Percentiles rank a stretch among this genome's conserved stretches.
phyloP scores from a whole-genome alignment of 2,113 vertebrate species.

The Fregata magnificens region DNA sequence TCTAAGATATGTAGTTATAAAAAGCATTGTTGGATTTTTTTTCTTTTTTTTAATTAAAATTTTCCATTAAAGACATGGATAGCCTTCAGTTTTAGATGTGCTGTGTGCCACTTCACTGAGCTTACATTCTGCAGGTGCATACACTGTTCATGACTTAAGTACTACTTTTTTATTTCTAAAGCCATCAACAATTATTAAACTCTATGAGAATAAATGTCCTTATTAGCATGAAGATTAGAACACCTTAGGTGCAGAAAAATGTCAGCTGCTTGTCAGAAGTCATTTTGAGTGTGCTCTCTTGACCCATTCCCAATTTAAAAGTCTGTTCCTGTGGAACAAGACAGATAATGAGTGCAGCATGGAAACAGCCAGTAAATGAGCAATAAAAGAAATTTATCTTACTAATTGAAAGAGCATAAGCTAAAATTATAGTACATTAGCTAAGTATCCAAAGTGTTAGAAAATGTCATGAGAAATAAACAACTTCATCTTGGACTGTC shows the following conservation, averaged over 20 bases:
- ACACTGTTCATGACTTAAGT: neutral
- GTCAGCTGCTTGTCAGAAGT: conserved; percentile 58
- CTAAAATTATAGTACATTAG: conserved; percentile 39
- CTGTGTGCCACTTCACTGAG: neutral
- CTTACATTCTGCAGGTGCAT: neutral
- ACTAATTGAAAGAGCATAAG: conserved; percentile 55
- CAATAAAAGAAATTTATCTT: conserved; percentile 37
- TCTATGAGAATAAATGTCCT: conserved; percentile 9
- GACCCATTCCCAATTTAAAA: conserved; percentile 53
- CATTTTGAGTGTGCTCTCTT: conserved; percentile 12
- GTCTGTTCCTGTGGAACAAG: neutral
- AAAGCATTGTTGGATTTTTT: fast-evolving
- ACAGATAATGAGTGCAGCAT: conserved; percentile 23
- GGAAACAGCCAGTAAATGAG: conserved; percentile 43
- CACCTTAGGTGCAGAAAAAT: conserved; percentile 7
- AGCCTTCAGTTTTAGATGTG: neutral
- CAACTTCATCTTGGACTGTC: neutral
- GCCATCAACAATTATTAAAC: conserved; percentile 47
- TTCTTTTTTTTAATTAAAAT: neutral
- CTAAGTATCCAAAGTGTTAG: conserved; percentile 8
- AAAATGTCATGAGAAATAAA: conserved; percentile 45
- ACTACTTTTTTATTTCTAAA: conserved; percentile 10
- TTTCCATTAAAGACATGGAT: neutral
- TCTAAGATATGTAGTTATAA: neutral
- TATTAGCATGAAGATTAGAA: conserved; percentile 56